These are phyloP conservation scores for Agrochola lychnidis DNA, from an alignment of 2,888 invertebrate genomes.

Conservation along the genomic window DNA sequence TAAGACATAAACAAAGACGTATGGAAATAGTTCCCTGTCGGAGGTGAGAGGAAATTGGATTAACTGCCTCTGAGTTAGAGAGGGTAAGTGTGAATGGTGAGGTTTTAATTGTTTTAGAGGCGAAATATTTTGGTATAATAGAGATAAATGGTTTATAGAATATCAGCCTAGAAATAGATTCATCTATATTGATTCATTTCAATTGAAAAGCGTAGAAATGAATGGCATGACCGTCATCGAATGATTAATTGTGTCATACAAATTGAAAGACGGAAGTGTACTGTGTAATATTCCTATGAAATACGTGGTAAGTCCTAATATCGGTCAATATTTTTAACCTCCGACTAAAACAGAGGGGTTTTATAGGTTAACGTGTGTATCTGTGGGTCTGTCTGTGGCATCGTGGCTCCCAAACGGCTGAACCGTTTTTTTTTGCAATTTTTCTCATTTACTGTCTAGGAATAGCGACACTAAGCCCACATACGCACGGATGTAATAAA, in stretches of 20 bases:
- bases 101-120: slow-evolving; percentile 35
- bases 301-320: not conserved
- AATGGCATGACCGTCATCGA: not conserved
- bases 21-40: slow-evolving; percentile 68
- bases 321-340: not conserved
- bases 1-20: slow-evolving; percentile 66
- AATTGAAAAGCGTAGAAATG: slow-evolving; percentile 1
- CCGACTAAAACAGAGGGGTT: not conserved
- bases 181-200: slow-evolving; percentile 6
- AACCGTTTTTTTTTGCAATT: not conserved
- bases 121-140: not conserved
- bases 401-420: not conserved
- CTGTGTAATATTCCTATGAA: not conserved
- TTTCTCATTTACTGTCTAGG: not conserved
- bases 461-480: too few relatives aligned
- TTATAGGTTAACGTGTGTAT: not conserved
- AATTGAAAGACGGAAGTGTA: slow-evolving; percentile 2
- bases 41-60: slow-evolving; percentile 61
- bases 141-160: not conserved
- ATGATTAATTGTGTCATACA: not conserved
- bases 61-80: slow-evolving; percentile 14
- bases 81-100: slow-evolving; percentile 11
- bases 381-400: not conserved
- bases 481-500: too few relatives aligned
- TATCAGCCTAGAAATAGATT: slow-evolving; percentile 7